Conservation (phyloP, 2,113 vertebrate genomes). For the Rattus rattus region DNA sequence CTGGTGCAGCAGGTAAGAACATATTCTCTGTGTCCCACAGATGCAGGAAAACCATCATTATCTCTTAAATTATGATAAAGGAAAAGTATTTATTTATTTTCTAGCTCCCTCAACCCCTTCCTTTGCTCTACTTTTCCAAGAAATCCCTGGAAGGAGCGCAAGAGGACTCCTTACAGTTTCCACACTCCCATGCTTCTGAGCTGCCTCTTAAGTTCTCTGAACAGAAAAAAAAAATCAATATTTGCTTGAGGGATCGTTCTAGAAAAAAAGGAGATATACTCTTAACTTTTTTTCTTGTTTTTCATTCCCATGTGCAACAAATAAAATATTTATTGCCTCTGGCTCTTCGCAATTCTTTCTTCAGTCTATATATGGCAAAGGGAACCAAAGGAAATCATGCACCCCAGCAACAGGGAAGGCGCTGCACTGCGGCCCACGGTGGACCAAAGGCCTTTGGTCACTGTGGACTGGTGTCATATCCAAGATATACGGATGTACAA, state of each 20-base stretch:
- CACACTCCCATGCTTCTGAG: not conserved
- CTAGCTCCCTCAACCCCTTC: constrained; percentile 18
- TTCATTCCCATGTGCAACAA: constrained; percentile 22
- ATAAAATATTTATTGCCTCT: constrained; percentile 3
- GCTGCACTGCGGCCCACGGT: rapidly evolving
- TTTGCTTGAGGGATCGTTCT: not conserved
- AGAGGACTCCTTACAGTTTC: not conserved
- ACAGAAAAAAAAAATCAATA: not conserved
- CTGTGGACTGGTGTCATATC: not conserved
- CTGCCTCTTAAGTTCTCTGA: constrained; percentile 39
- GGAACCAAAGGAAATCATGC: not conserved
- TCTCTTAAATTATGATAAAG: constrained; percentile 29
- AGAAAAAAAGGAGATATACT: not conserved
- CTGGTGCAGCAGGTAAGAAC: not conserved
- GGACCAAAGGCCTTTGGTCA: not conserved
- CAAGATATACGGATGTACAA: not conserved
- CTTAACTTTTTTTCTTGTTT: not conserved
- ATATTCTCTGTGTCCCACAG: not conserved
- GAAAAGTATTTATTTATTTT: constrained; percentile 29
- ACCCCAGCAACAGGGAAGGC: not conserved
- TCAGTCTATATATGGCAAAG: not conserved
- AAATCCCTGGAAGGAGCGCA: not conserved
- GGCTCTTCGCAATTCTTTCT: not conserved
- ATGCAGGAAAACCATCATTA: not conserved
- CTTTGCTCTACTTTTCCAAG: constrained; percentile 17